Evolutionary conservation across 2,797 vertebrate species (phyloP).

Genomic region (Corythornis leucogaster): DNA sequence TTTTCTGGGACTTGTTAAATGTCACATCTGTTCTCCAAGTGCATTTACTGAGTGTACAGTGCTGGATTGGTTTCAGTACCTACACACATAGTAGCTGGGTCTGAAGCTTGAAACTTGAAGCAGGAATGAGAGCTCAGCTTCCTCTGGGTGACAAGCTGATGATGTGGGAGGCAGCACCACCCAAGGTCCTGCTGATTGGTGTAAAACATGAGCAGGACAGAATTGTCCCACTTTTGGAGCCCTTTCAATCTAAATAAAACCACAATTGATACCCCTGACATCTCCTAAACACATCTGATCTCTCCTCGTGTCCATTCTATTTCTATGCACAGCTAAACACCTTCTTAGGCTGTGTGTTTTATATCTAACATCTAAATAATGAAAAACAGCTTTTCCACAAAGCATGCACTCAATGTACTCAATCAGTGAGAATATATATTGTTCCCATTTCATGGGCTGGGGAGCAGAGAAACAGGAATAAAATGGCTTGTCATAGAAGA

Average conservation of each 20-base stretch:
- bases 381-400: not conserved
- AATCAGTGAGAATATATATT: not conserved
- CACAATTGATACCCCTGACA: not conserved
- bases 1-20: not conserved
- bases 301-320: not conserved
- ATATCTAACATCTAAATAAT: not conserved
- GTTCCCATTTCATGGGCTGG: not conserved
- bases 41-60: not conserved
- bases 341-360: not conserved
- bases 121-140: not conserved
- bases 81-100: not conserved
- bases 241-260: not conserved
- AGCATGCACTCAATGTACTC: not conserved
- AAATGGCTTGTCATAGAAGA: not conserved
- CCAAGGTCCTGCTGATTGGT: not conserved
- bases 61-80: not conserved
- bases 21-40: conserved; percentile 22
- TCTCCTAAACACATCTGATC: not conserved
- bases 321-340: not conserved
- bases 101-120: not conserved
- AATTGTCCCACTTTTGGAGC: not conserved
- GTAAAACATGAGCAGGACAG: not conserved
- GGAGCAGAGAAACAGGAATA: not conserved
- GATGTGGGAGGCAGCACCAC: not conserved
- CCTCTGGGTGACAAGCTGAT: not conserved